Evolutionary conservation across 1,140 invertebrate genomes (phyloP), one percentile per base, ranked within the genome.

Genomic region (Ectropis grisescens): DNA sequence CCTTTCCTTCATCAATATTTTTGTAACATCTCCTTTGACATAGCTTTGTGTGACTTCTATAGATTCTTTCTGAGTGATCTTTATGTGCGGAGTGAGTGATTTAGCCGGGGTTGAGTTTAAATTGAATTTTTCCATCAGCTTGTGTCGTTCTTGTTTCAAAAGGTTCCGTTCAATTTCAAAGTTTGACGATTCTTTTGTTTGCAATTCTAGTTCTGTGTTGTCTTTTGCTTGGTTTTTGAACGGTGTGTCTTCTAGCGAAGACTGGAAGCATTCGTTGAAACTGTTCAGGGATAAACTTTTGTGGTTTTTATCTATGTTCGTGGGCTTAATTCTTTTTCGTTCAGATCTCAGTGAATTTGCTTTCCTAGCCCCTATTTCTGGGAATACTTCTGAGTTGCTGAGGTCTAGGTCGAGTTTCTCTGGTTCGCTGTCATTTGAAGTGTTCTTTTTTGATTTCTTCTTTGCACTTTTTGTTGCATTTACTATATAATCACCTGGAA

Each of bases 71-170:
- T 69, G 51, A 1, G 49, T 56, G 14, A 80, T 55, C 35, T 70
- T 74, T 6, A 70, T 65, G 32, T 65, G 56, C 3, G 75, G 68
- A 2, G 60, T 56, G n/a, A 31, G 29, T n/a, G 48, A 31, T 2
- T 55, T 48, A 1, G 60, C 41, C 1, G 51, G 28, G 6, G 56
- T 47, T 9, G 60, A 67, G 30, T 65, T 75, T 13, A 82, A 41
- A 37, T 78, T 82, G 33, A 83, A 83, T 50, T 82, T 83, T 35
- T 81, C 72, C 59, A 81, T 76, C n/a, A 83, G 41, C 32, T 80
- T 83, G 9, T 80, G 70, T 9, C 69, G 45, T 28, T 82, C 79
- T 14, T 71, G 62, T 41, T 78, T 78, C 9, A 83, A 41, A 2
- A 83, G 67, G 33, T 61, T 78, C 13, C 79, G 40, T 43, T 83